A percentile compares a stretch with the other conserved stretches of the same genome.
phyloP scores from a whole-genome alignment of 1,140 invertebrate genomes.

The Papilio polyxenes region DNA sequence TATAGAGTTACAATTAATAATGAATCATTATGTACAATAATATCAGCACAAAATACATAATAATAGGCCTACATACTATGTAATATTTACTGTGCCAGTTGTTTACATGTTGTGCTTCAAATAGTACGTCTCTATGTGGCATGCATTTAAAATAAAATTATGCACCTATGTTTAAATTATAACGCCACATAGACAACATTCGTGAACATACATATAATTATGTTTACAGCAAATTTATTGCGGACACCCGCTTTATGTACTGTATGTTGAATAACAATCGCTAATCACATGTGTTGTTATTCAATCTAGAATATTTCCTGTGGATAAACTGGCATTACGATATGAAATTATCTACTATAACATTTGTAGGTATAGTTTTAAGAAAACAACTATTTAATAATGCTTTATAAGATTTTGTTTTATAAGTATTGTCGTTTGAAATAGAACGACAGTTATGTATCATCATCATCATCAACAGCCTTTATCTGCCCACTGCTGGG shows the following conservation, averaged over 20 bases:
- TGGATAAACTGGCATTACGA: background rate
- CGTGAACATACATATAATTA: background rate
- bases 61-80: background rate
- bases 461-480: too few relatives aligned
- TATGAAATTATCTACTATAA: background rate
- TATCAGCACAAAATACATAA: background rate
- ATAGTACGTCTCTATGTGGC: background rate
- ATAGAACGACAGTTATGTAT: background rate
- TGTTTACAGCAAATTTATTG: slow-evolving; percentile 21
- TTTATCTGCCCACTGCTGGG: too few relatives aligned
- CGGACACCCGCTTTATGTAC: slow-evolving; percentile 8
- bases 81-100: background rate
- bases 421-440: background rate
- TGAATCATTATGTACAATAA: background rate
- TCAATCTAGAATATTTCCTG: slow-evolving; percentile 13
- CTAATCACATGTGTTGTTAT: background rate
- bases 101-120: background rate
- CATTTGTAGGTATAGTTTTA: background rate
- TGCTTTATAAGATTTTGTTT: background rate
- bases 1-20: background rate
- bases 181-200: background rate
- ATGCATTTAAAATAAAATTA: background rate
- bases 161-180: background rate
- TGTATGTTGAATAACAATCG: background rate
- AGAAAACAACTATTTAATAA: background rate